phyloP scores from a whole-genome alignment of 2,888 invertebrate species.

The Rhingia rostrata region DNA sequence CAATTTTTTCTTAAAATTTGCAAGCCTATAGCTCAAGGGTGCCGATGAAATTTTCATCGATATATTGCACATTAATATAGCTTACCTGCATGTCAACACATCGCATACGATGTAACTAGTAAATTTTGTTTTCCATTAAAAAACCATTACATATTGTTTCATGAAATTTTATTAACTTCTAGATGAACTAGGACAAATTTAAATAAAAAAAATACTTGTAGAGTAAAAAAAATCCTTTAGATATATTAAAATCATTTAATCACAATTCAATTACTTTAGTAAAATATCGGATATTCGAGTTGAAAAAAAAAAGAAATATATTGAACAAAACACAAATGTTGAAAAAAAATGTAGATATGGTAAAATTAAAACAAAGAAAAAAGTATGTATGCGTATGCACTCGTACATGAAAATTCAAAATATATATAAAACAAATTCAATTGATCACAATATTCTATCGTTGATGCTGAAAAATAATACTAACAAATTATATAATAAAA shows the following conservation, averaged over 20 bases:
- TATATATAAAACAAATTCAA: constrained; percentile 25
- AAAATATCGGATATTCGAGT: not conserved
- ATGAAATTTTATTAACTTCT: constrained; percentile 42
- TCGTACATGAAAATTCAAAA: constrained; percentile 11
- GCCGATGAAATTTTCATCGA: too few relatives aligned
- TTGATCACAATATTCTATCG: constrained; percentile 44
- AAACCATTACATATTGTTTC: constrained; percentile 1
- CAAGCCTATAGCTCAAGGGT: too few relatives aligned
- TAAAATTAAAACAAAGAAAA: not conserved
- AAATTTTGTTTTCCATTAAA: not conserved
- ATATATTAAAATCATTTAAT: constrained; percentile 7
- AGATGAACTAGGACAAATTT: constrained; percentile 31
- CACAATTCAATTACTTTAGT: constrained; percentile 16
- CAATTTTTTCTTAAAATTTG: too few relatives aligned
- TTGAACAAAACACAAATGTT: not conserved
- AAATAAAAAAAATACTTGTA: constrained; percentile 5
- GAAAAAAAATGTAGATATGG: not conserved
- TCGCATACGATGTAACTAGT: too few relatives aligned
- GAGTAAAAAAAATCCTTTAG: not conserved
- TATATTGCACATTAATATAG: too few relatives aligned
- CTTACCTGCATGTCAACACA: too few relatives aligned
- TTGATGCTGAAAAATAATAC: constrained; percentile 31
- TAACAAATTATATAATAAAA: constrained; percentile 7
- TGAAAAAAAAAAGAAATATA: constrained; percentile 3
- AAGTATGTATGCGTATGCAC: too few relatives aligned